Evolutionary conservation across 2,113 vertebrate genomes (phyloP), one percentile per base, ranked within the genome.

Genomic region (Eupsittula cactorum): DNA sequence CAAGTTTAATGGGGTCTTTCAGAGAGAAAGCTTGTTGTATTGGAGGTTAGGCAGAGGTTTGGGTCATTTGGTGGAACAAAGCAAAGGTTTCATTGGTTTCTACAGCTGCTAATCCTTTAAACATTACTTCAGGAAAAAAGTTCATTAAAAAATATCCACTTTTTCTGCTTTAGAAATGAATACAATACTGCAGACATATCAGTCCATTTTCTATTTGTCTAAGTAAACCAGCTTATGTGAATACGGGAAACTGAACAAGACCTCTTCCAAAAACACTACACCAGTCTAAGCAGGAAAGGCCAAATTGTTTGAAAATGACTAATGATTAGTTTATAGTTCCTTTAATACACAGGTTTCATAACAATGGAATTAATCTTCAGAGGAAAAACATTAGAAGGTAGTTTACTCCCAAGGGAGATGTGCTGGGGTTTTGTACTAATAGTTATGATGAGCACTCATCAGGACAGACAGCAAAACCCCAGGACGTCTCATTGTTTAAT

Each of bases 251-350:
- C 92, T 88, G 90, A 78, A 92, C 77, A 81, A 94, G 89, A 91
- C 82, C 79, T 95, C 90, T 96, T 94, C 93, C 86, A 92, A 83
- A 97, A 96, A 76, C 93, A 86, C 90, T 92, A 86, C 57, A 67
- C 19, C 39, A 92, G 81, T 85, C 69, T 60, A 95, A 97, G 93
- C 95, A 91, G 90, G 91, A 98, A 98, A 98, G 98, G 98, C 97
- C 98, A 98, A 98, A 98, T 96, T 98, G 98, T 98, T 98, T 98
- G 96, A 98, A 98, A 98, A 98, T 96, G 92, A 97, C 95, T 97
- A 95, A 97, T 98, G 98, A 98, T 98, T 98, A 99, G 99, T 99
- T 99, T 98, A 99, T 95, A 86, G 98, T 98, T 98, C 97, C 98
- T 97, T 97, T 98, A 98, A 98, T 98, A 98, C 97, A 96, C 97